A percentile compares a stretch with the other conserved stretches of the same genome.
Evolutionary conservation across 2,888 invertebrate species (phyloP).

Genomic region (Criorhina ranunculi): DNA sequence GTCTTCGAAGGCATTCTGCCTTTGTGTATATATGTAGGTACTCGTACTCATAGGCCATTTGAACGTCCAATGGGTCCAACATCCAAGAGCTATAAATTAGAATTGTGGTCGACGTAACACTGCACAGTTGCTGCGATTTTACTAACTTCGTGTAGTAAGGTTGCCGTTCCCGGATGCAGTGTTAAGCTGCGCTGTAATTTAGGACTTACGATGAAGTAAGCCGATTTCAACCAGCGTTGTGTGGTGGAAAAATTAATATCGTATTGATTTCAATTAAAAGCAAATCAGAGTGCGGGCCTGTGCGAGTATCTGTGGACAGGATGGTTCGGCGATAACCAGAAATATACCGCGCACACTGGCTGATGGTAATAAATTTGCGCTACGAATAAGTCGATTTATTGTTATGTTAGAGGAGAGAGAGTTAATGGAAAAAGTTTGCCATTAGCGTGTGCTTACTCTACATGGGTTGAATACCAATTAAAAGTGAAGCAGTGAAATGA

Average conservation of each 20-base stretch:
- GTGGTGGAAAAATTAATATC: slow-evolving; percentile 64
- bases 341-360: slow-evolving; percentile 8
- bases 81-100: slow-evolving; percentile 71
- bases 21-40: slow-evolving; percentile 12
- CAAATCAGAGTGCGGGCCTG: slow-evolving; percentile 37
- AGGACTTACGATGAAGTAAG: slow-evolving; percentile 68
- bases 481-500: slow-evolving; percentile 15
- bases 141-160: slow-evolving; percentile 36
- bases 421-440: slow-evolving; percentile 71
- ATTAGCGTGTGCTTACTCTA: slow-evolving; percentile 23
- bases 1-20: neutral
- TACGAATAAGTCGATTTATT: slow-evolving; percentile 71
- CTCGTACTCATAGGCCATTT: slow-evolving; percentile 49
- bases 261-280: slow-evolving; percentile 73
- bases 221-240: slow-evolving; percentile 50
- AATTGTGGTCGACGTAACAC: slow-evolving; percentile 62
- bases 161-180: slow-evolving; percentile 41
- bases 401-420: slow-evolving; percentile 46
- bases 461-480: slow-evolving; percentile 62
- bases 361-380: slow-evolving; percentile 66
- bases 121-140: slow-evolving; percentile 50
- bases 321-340: slow-evolving; percentile 46
- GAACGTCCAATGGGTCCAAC: slow-evolving; percentile 47
- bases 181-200: slow-evolving; percentile 69
- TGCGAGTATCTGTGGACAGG: slow-evolving; percentile 1